These are phyloP conservation scores for Leptopilina drosophilae DNA, from an alignment of 2,888 invertebrate genomes.

Conservation along the genomic window DNA sequence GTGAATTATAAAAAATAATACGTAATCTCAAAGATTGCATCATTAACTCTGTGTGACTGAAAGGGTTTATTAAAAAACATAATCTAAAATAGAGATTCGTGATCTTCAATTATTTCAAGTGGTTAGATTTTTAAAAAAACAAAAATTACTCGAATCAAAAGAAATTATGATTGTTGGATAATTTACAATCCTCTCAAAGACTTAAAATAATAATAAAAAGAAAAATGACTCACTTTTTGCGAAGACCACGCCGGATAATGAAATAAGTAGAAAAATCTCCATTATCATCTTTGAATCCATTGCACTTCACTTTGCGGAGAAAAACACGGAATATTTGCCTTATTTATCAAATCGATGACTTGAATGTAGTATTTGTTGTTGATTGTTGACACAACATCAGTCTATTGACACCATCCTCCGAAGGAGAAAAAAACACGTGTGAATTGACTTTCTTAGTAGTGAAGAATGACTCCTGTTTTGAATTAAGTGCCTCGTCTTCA, in stretches of 20 bases:
- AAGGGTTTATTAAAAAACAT: too few species aligned
- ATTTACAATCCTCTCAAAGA: neutral
- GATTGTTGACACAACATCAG: neutral
- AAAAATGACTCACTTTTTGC: conserved; percentile 16
- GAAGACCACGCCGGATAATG: neutral
- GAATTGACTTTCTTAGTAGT: conserved; percentile 14
- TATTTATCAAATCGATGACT: conserved; percentile 6
- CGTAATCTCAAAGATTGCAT: too few species aligned
- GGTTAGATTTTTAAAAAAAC: too few species aligned
- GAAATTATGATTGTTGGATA: too few species aligned
- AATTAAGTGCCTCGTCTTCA: conserved; percentile 33
- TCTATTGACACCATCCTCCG: conserved; percentile 19
- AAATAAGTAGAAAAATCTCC: conserved; percentile 6
- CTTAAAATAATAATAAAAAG: neutral
- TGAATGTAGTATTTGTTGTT: neutral
- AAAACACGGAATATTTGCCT: neutral
- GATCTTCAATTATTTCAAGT: too few species aligned
- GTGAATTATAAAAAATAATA: too few species aligned
- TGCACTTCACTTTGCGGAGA: conserved; percentile 16
- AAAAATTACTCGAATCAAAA: too few species aligned
- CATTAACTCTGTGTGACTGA: too few species aligned
- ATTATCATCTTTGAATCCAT: conserved; percentile 26
- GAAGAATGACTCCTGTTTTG: conserved; percentile 19
- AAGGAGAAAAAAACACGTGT: conserved; percentile 14
- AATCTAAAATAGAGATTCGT: too few species aligned